phyloP scores from a whole-genome alignment of 2,113 vertebrate genomes.

The Puntigrus tetrazona region DNA sequence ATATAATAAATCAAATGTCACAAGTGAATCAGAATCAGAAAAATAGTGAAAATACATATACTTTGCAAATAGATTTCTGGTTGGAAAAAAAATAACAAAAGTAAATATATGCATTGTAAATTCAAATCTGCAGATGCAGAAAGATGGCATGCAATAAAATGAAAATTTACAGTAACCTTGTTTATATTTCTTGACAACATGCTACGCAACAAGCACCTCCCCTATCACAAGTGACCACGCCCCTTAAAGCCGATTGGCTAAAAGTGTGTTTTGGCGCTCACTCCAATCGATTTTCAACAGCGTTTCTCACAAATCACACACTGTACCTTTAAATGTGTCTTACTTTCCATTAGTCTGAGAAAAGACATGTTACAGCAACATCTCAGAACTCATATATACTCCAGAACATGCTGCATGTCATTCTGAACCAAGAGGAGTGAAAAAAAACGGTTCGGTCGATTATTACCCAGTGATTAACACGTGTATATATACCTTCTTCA shows the following conservation, averaged over 20 bases:
- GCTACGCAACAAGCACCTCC: background rate
- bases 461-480: background rate
- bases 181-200: background rate
- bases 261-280: background rate
- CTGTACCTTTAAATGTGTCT: background rate
- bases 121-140: background rate
- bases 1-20: no score
- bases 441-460: background rate
- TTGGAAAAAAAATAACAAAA: no score
- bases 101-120: no score
- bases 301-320: background rate
- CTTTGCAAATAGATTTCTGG: no score
- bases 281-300: background rate
- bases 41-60: no score
- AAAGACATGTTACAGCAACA: background rate
- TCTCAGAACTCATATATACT: no score
- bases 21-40: no score
- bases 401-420: no score
- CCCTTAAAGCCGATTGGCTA: background rate
- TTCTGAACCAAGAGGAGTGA: background rate
- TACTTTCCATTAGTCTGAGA: background rate
- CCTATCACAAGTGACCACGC: background rate
- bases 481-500: no score
- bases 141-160: background rate
- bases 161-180: background rate